Base-by-base conservation (phyloP, 2,113 vertebrate species). In the Poicephalus meyeri region DNA sequence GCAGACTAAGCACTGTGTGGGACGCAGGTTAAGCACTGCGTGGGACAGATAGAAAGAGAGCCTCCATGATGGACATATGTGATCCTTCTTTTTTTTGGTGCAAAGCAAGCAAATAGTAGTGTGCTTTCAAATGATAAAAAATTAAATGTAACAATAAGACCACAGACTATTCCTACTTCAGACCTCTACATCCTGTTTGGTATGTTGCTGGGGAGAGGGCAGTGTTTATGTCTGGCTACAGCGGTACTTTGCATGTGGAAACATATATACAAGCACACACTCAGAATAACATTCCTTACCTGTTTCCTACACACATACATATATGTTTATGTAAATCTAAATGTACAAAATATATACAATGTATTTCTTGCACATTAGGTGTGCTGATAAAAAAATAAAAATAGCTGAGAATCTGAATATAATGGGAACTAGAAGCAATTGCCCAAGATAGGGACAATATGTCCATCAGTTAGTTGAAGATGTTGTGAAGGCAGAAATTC, bases 131-230 rank as follows among this genome's bases (percentile, higher is more conserved):
- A 16, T 29, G 15, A 44, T 8, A 19, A 71, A 66, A 76, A 61
- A 28, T 2, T 15, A 46, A 65, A 65, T 73, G 7, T 63, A 66
- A 24, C 26, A 83, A 19, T 63, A 85, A 55, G 20, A 60, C 8
- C 13, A 50, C 7, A 55, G 88, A 41, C 1, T 61, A 3, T 23
- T 85, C 16, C 13, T 53, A 11, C 6, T 63, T 79, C 64, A 52
- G 23, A 33, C 31, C 8, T 77, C 37, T 84, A 20, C 7, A 41
- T 6, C 9, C 16, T 71, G 5, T 49, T 58, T 46, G 13, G 11
- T 28, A 49, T 37, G 46, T 37, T 85, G 14, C 56, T 3, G 0
- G 3, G n/a, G 31, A 3, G 1, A 11, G 13, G 56, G 13, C 14
- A 35, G 9, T 35, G 5, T 58, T 73, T 81, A 26, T 18, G 5